A percentile compares a stretch with the other conserved stretches of the same genome.
Evolutionary conservation across 2,888 invertebrate species (phyloP).

Genomic region (Artemia sinica): DNA sequence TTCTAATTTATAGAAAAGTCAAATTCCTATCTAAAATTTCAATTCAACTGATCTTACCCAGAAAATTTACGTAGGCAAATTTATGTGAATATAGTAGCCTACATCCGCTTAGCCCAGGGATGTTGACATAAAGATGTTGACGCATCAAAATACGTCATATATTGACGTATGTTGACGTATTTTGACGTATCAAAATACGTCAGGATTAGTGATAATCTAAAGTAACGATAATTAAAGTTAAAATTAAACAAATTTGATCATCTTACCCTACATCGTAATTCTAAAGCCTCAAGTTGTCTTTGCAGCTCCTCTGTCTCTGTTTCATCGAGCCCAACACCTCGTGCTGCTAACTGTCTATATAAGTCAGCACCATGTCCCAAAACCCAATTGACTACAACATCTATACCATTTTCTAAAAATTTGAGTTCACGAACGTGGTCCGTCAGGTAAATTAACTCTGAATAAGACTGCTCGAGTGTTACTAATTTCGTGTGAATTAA

Average conservation of each 20-base stretch:
- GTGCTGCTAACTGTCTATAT: conserved; percentile 42
- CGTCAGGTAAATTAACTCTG: conserved; percentile 20
- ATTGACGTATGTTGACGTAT: too few relatives aligned
- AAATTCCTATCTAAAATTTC: too few relatives aligned
- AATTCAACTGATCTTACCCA: too few relatives aligned
- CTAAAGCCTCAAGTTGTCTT: conserved; percentile 53
- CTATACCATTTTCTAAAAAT: conserved; percentile 44
- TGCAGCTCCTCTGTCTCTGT: conserved; percentile 52
- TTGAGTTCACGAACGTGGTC: conserved; percentile 35
- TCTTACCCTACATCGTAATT: conserved; percentile 50
- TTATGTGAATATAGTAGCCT: too few relatives aligned
- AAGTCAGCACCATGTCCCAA: conserved; percentile 55
- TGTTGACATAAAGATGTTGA: too few relatives aligned
- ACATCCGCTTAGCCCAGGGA: too few relatives aligned
- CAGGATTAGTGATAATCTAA: too few relatives aligned
- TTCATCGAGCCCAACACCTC: conserved; percentile 53
- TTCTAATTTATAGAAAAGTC: too few relatives aligned
- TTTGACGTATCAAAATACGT: too few relatives aligned
- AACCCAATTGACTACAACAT: conserved; percentile 59
- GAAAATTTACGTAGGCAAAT: too few relatives aligned
- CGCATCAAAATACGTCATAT: too few relatives aligned
- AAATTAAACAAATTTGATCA: neutral
- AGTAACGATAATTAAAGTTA: too few relatives aligned
- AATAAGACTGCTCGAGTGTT: conserved; percentile 19
- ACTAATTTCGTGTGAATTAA: conserved; percentile 18